Percentiles rank a stretch among this genome's conserved stretches.
These are phyloP conservation scores for Triplophysa yarkandensis DNA, from an alignment of 2,797 vertebrate species.

Conservation along the genomic window DNA sequence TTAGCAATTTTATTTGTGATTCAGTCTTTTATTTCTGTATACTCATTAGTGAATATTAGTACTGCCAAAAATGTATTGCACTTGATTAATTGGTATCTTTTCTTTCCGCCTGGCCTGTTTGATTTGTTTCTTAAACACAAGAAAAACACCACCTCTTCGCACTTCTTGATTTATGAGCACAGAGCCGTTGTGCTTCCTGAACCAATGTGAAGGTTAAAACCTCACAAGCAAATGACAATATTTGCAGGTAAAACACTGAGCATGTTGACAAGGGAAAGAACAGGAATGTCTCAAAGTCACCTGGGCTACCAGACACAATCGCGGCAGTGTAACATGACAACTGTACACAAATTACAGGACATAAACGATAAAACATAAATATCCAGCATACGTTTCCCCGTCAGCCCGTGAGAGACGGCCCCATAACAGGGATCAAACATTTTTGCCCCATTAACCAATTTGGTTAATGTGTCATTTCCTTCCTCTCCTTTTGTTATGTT, in stretches of 20 bases:
- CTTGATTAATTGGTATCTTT: background rate
- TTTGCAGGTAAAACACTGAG: constrained; percentile 72
- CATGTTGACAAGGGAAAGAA: constrained; percentile 64
- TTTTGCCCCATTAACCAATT: constrained; percentile 53
- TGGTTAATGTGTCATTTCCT: constrained; percentile 59
- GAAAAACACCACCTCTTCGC: constrained; percentile 18
- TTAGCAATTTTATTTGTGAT: background rate
- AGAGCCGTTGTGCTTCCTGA: constrained; percentile 30
- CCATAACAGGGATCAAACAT: constrained; percentile 57
- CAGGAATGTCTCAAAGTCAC: constrained; percentile 34
- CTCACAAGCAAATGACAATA: constrained; percentile 65
- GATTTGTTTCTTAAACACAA: constrained; percentile 22
- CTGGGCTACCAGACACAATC: constrained; percentile 5
- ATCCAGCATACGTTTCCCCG: background rate
- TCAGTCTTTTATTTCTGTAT: background rate
- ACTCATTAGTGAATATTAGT: background rate
- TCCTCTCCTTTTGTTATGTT: constrained; percentile 55
- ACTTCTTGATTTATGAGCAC: constrained; percentile 21
- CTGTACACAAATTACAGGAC: background rate
- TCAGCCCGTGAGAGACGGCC: constrained; percentile 8
- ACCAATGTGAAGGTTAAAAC: constrained; percentile 62
- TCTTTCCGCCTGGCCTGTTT: constrained; percentile 17
- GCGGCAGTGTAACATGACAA: constrained; percentile 12
- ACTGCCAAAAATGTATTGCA: background rate
- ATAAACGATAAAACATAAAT: background rate